These are phyloP conservation scores for Hippasteria phrygiana DNA, from an alignment of 53 echinoderm and acorn worm genomes.

Conservation along the genomic window DNA sequence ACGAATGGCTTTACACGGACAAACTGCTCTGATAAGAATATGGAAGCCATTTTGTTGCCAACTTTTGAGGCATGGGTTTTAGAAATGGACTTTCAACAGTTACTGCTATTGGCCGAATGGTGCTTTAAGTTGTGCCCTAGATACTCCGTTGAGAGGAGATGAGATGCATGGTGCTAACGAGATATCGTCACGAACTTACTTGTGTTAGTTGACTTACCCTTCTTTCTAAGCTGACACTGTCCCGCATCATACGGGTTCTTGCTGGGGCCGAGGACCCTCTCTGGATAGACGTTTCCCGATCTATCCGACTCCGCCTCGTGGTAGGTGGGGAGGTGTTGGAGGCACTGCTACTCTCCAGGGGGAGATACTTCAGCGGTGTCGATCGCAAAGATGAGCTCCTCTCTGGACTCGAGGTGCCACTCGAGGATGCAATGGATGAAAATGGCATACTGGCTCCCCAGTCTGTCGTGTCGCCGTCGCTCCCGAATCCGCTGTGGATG, in stretches of 20 bases:
- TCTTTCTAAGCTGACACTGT: slow-evolving; percentile 52
- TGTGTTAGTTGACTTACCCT: slow-evolving; percentile 26
- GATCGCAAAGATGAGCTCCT: slow-evolving; percentile 67
- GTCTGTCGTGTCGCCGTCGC: slow-evolving; percentile 61
- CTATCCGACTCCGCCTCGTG: slow-evolving; percentile 46
- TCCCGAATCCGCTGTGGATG: slow-evolving; percentile 43
- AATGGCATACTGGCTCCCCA: slow-evolving; percentile 64
- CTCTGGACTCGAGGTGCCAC: slow-evolving; percentile 84
- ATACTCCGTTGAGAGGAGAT: too few relatives aligned
- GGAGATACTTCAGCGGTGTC: slow-evolving; percentile 53
- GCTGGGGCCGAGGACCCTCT: slow-evolving; percentile 21
- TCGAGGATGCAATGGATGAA: slow-evolving; percentile 80
- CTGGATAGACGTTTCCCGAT: slow-evolving; percentile 34
- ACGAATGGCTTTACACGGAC: too few relatives aligned
- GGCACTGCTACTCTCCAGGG: slow-evolving; percentile 43
- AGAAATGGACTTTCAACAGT: too few relatives aligned
- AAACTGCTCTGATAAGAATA: too few relatives aligned
- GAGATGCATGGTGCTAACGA: too few relatives aligned
- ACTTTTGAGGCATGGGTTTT: too few relatives aligned
- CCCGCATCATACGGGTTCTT: slow-evolving; percentile 45
- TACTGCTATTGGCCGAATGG: too few relatives aligned
- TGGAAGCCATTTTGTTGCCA: too few relatives aligned
- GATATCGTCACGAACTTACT: too few relatives aligned
- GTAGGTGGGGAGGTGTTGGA: slow-evolving; percentile 53
- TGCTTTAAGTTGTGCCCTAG: too few relatives aligned